Evolutionary conservation across 2,113 vertebrate species (phyloP).

Genomic region (Pseudonaja textilis): DNA sequence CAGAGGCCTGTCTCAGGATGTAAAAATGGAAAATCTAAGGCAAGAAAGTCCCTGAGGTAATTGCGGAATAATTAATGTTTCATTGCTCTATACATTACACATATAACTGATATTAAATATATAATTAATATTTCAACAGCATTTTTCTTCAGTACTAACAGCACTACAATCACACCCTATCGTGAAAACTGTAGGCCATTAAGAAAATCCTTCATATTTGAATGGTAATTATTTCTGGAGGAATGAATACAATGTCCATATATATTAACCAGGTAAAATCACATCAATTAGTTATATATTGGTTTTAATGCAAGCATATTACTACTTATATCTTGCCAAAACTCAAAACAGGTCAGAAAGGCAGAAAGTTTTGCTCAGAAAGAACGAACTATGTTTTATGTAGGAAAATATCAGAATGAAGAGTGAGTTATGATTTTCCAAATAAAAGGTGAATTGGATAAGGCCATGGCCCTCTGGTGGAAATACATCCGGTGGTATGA

Average conservation of each 20-base stretch:
- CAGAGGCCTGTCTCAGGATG: not conserved
- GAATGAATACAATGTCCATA: not conserved
- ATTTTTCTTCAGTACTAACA: not conserved
- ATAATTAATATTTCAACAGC: not conserved
- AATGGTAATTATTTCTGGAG: not conserved
- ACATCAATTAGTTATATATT: not conserved
- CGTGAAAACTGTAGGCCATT: not conserved
- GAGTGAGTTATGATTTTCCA: not conserved
- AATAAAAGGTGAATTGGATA: not conserved
- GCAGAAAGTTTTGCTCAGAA: not conserved
- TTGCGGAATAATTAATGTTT: not conserved
- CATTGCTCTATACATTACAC: not conserved
- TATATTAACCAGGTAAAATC: not conserved
- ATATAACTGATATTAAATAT: not conserved
- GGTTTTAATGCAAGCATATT: not conserved
- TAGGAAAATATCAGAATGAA: not conserved
- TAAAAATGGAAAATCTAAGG: not conserved
- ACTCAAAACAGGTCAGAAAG: not conserved
- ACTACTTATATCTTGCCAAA: not conserved
- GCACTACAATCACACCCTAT: not conserved
- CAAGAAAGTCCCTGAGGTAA: not conserved
- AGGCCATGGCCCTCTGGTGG: not conserved
- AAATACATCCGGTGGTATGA: not conserved
- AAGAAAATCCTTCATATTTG: not conserved
- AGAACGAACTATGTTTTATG: not conserved